A percentile compares a stretch with the other conserved stretches of the same genome.
phyloP scores from a whole-genome alignment of 2,113 vertebrate species.

The Actenoides lindsayi region DNA sequence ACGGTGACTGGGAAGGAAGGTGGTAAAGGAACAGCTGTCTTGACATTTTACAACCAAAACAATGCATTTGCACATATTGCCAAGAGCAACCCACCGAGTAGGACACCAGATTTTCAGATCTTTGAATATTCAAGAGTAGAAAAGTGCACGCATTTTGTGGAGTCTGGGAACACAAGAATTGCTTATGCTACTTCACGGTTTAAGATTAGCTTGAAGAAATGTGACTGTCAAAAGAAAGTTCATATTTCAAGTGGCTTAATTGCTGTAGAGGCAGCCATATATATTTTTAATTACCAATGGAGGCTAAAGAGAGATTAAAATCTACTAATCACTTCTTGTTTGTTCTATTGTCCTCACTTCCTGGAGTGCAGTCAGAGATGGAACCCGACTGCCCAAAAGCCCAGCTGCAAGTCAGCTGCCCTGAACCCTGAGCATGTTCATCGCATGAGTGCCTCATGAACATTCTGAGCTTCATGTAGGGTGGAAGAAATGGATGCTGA shows the following conservation, averaged over 20 bases:
- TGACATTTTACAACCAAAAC: not conserved
- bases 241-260: not conserved
- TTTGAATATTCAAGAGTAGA: not conserved
- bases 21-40: not conserved
- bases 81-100: not conserved
- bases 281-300: not conserved
- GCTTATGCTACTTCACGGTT: not conserved
- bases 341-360: constrained; percentile 38
- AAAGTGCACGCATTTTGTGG: not conserved
- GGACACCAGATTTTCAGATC: not conserved
- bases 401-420: not conserved
- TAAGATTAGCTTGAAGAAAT: not conserved
- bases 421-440: not conserved
- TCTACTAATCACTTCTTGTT: constrained; percentile 5
- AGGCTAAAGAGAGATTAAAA: not conserved
- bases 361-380: constrained; percentile 17
- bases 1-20: not conserved
- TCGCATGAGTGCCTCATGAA: not conserved
- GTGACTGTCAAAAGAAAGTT: not conserved
- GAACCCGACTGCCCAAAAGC: not conserved
- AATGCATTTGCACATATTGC: not conserved
- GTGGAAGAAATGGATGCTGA: not conserved
- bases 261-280: not conserved
- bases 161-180: not conserved
- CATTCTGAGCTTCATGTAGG: not conserved